phyloP scores from a whole-genome alignment of 2,797 vertebrate genomes.

The Lepus townsendii region DNA sequence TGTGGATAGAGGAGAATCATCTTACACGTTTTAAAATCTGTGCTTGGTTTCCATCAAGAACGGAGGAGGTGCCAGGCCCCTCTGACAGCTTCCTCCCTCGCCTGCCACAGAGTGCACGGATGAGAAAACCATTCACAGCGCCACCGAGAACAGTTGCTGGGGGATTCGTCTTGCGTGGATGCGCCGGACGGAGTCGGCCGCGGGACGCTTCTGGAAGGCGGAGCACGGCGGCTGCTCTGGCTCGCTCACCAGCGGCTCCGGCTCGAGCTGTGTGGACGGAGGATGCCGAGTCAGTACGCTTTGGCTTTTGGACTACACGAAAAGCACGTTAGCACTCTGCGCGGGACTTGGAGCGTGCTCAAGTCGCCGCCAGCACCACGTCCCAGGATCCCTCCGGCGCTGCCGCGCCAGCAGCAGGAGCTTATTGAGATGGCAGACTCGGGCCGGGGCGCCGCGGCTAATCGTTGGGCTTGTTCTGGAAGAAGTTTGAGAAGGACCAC shows the following conservation, averaged over 20 bases:
- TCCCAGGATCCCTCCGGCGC: slow-evolving; percentile 81
- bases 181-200: slow-evolving; percentile 61
- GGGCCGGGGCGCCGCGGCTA: slow-evolving; percentile 69
- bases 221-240: slow-evolving; percentile 76
- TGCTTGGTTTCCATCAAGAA: slow-evolving; percentile 80
- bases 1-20: slow-evolving; percentile 28
- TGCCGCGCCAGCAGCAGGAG: slow-evolving; percentile 70
- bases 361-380: slow-evolving; percentile 76
- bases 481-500: slow-evolving; percentile 91
- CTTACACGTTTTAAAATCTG: slow-evolving; percentile 67
- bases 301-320: slow-evolving; percentile 65
- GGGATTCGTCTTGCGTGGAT: slow-evolving; percentile 64
- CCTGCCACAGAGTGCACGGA: background rate
- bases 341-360: slow-evolving; percentile 71
- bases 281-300: slow-evolving; percentile 70
- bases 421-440: slow-evolving; percentile 85
- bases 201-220: slow-evolving; percentile 78
- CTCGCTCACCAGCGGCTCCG: slow-evolving; percentile 74
- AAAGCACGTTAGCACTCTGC: slow-evolving; percentile 80
- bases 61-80: slow-evolving; percentile 54
- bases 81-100: slow-evolving; percentile 39
- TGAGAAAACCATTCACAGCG: slow-evolving; percentile 71
- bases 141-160: background rate
- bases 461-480: slow-evolving; percentile 91
- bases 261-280: slow-evolving; percentile 74